A percentile compares a stretch with the other conserved stretches of the same genome.
phyloP scores from a whole-genome alignment of 2,888 invertebrate species.

The Colostygia pectinataria region DNA sequence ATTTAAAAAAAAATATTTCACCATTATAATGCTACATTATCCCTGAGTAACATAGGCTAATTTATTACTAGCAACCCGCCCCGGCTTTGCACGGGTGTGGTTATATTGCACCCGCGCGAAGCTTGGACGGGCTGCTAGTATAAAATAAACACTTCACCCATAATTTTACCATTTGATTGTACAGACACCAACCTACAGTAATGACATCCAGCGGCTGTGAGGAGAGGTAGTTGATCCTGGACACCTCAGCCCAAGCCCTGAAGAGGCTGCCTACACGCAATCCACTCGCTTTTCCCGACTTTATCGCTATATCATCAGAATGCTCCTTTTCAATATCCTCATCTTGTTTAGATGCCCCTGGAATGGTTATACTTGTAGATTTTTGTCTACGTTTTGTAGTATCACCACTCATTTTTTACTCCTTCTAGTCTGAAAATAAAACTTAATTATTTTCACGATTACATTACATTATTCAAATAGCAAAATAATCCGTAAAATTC shows the following conservation, averaged over 20 bases:
- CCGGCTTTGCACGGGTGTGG: no score
- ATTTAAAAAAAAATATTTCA: no score
- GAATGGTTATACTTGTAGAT: constrained; percentile 4
- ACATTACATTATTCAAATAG: no score
- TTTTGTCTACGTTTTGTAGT: background rate
- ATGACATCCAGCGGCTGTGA: constrained; percentile 39
- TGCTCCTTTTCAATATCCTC: background rate
- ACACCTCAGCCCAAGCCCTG: constrained; percentile 51
- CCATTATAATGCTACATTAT: no score
- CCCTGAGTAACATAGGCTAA: no score
- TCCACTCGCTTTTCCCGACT: constrained; percentile 22
- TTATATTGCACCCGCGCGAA: no score
- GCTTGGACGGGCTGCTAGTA: no score
- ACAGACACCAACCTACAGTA: constrained; percentile 42
- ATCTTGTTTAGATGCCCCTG: background rate
- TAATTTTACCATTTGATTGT: no score
- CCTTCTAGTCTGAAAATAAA: background rate
- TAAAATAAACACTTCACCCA: no score
- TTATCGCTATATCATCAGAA: background rate
- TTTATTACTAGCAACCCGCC: no score
- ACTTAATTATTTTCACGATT: no score
- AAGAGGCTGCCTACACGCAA: constrained; percentile 47
- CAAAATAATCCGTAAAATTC: no score
- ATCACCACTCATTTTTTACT: constrained; percentile 4
- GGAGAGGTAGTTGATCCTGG: constrained; percentile 58